phyloP scores from a whole-genome alignment of 2,888 invertebrate species.

The Frankliniella intonsa region DNA sequence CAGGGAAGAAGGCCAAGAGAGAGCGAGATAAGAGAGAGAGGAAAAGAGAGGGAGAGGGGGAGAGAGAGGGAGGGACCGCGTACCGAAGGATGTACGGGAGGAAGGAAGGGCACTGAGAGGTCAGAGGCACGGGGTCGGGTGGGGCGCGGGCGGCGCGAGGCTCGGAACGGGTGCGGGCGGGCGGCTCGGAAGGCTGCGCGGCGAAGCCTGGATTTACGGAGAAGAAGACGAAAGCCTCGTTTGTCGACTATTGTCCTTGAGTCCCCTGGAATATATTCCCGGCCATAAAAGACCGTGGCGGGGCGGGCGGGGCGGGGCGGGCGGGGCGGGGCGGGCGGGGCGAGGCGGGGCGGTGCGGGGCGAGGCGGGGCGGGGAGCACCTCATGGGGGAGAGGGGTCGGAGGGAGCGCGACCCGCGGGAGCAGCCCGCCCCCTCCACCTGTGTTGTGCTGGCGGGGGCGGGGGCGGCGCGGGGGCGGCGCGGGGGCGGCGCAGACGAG shows the following conservation, averaged over 20 bases:
- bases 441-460: background rate
- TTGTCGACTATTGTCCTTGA: conserved; percentile 4
- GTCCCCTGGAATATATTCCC: conserved; percentile 10
- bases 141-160: no score
- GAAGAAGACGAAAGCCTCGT: background rate
- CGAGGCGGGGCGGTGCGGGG: background rate
- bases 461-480: no score
- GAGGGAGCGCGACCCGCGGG: background rate
- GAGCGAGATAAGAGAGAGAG: background rate
- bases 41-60: background rate
- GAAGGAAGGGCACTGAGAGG: background rate
- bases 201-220: no score
- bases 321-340: background rate
- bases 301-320: background rate
- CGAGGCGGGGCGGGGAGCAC: background rate
- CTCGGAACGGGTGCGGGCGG: no score
- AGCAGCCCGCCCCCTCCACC: background rate
- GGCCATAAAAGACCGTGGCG: background rate
- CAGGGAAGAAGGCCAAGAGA: no score
- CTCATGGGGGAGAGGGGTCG: background rate
- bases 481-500: no score
- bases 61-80: background rate
- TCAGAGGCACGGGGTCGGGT: no score
- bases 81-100: background rate
- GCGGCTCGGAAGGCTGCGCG: no score